Evolutionary conservation across 2,888 invertebrate genomes (phyloP), one percentile per base, ranked within the genome.

Genomic region (Smittia sp.): DNA sequence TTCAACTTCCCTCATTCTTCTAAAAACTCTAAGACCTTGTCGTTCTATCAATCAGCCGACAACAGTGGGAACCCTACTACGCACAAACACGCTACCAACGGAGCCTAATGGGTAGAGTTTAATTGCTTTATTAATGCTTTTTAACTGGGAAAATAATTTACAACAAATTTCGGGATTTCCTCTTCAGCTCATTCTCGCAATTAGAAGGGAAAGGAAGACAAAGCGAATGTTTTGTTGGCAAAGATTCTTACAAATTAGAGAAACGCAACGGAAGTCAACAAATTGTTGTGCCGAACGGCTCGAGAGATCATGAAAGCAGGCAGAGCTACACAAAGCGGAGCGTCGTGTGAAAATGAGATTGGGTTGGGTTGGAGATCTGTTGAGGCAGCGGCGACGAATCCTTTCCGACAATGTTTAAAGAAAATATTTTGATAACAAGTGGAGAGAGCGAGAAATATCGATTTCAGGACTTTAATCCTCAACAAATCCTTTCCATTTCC

Each of bases 71-170:
- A n/a, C n/a, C n/a, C n/a, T n/a, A n/a, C n/a, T n/a, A n/a, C n/a
- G n/a, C n/a, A n/a, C n/a, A n/a, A n/a, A n/a, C n/a, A n/a, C n/a
- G n/a, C n/a, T n/a, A n/a, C n/a, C n/a, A 32, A 32, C 32, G 32
- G 32, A 32, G 32, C 32, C 32, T 32, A 32, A 32, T 32, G 52
- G 52, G 52, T 41, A 25, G 41, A 68, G 38, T 68, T 68, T 68
- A 68, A 68, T 68, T 68, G 68, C 68, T 68, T 68, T 68, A 68
- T 68, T 68, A 68, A 46, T 68, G 68, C 22, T 65, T 65, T 27
- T 32, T 32, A 9, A 27, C 25, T 32, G 25, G 24, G 46, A 38
- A 46, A 68, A 24, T 68, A 68, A 68, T 68, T 68, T 68, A 46
- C 68, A 25, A 25, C 25, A 68, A 66, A 66, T 38, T 39, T 32